Percentiles rank a stretch among this genome's conserved stretches.
Evolutionary conservation across 2,888 invertebrate genomes (phyloP).

Genomic region (Luperina testacea): DNA sequence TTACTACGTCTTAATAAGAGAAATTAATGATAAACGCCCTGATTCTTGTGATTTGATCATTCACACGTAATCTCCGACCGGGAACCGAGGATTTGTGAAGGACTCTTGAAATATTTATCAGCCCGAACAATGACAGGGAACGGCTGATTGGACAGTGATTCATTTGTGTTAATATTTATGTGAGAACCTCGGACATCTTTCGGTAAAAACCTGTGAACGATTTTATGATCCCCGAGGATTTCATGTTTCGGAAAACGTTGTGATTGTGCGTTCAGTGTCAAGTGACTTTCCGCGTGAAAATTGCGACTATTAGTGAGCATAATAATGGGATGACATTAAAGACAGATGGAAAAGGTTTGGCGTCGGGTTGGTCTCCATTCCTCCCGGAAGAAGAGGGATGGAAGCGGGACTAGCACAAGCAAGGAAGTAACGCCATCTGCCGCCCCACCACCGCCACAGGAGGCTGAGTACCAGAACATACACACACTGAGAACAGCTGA

Average conservation of each 20-base stretch:
- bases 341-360: conserved; percentile 90
- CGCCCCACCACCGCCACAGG: conserved; percentile 80
- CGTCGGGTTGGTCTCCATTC: conserved; percentile 90
- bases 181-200: conserved; percentile 68
- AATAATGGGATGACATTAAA: conserved; percentile 89
- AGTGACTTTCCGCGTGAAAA: conserved; percentile 50
- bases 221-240: conserved; percentile 21
- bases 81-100: conserved; percentile 39
- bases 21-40: conserved; percentile 79
- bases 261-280: conserved; percentile 46
- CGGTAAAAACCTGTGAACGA: conserved; percentile 53
- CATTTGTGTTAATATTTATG: conserved; percentile 72
- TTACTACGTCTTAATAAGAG: conserved; percentile 85
- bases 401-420: conserved; percentile 88
- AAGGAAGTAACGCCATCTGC: conserved; percentile 81
- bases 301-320: conserved; percentile 67
- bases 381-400: conserved; percentile 90
- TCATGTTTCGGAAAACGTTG: conserved; percentile 49
- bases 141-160: conserved; percentile 81
- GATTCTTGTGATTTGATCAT: conserved; percentile 67
- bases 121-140: conserved; percentile 81
- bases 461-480: conserved; percentile 88
- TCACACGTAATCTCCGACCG: conserved; percentile 42
- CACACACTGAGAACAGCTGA: conserved; percentile 89
- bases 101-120: conserved; percentile 60